A percentile compares a stretch with the other conserved stretches of the same genome.
Evolutionary conservation across 1,140 invertebrate species (phyloP).

Genomic region (Calliopsis andreniformis): DNA sequence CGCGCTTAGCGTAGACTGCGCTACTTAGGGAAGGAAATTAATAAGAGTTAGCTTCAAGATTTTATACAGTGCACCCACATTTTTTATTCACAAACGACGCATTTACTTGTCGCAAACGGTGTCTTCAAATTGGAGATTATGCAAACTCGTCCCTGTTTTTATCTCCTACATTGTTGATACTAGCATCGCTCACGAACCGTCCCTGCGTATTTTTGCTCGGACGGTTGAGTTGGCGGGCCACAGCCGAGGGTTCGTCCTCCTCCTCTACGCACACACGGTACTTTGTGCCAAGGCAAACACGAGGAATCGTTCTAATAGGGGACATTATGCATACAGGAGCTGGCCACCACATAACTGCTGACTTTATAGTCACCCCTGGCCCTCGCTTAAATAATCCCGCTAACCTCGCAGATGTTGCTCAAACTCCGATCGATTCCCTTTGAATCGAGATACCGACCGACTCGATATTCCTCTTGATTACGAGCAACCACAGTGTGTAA

Average conservation of each 20-base stretch:
- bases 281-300: constrained; percentile 67
- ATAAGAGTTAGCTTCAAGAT: too few species aligned
- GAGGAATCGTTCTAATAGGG: constrained; percentile 48
- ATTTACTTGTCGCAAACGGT: not conserved
- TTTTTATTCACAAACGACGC: not conserved
- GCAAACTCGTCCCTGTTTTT: not conserved
- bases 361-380: constrained; percentile 57
- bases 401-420: constrained; percentile 39
- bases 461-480: not conserved
- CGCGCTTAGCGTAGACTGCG: too few species aligned
- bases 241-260: not conserved
- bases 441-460: not conserved
- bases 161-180: not conserved
- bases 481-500: too few species aligned
- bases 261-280: not conserved
- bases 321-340: constrained; percentile 64
- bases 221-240: constrained; percentile 19
- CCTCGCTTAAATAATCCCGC: constrained; percentile 55
- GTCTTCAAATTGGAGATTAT: not conserved
- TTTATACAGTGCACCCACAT: too few species aligned
- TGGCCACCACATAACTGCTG: constrained; percentile 53
- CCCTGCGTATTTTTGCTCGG: constrained; percentile 6
- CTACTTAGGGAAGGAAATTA: not conserved
- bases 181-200: not conserved
- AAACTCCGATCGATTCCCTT: constrained; percentile 4